Evolutionary conservation across 2,888 invertebrate species (phyloP).

Genomic region (Sisyra nigra): DNA sequence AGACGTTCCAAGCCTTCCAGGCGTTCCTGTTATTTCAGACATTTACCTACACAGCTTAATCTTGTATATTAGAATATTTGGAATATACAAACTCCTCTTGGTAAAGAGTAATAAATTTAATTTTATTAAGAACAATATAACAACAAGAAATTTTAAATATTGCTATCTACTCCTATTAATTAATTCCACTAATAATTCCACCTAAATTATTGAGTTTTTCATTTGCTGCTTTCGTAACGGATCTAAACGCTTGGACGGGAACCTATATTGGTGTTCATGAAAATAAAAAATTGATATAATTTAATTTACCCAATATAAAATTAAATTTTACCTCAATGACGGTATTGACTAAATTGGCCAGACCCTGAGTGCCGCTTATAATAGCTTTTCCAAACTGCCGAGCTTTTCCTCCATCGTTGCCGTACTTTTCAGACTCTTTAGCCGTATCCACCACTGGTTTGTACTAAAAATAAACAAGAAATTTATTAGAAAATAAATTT

Average conservation of each 20-base stretch:
- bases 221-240: constrained; percentile 18
- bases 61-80: constrained; percentile 20
- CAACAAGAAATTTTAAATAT: too few relatives aligned
- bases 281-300: constrained; percentile 16
- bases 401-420: background rate
- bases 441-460: background rate
- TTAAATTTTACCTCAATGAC: background rate
- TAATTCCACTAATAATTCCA: constrained; percentile 20
- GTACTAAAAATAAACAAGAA: background rate
- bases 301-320: background rate
- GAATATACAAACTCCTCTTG: constrained; percentile 27
- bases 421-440: background rate
- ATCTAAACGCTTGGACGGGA: constrained; percentile 17
- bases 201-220: constrained; percentile 19
- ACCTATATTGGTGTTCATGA: too few relatives aligned
- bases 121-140: background rate
- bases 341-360: background rate
- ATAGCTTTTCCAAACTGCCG: background rate
- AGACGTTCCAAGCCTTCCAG: too few relatives aligned
- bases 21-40: too few relatives aligned
- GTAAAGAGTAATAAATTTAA: background rate
- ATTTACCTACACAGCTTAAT: too few relatives aligned
- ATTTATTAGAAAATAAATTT: background rate
- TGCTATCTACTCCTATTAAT: too few relatives aligned
- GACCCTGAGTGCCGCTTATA: background rate